These are phyloP conservation scores for Ooceraea biroi DNA, from an alignment of 1,140 invertebrate genomes.

Conservation along the genomic window DNA sequence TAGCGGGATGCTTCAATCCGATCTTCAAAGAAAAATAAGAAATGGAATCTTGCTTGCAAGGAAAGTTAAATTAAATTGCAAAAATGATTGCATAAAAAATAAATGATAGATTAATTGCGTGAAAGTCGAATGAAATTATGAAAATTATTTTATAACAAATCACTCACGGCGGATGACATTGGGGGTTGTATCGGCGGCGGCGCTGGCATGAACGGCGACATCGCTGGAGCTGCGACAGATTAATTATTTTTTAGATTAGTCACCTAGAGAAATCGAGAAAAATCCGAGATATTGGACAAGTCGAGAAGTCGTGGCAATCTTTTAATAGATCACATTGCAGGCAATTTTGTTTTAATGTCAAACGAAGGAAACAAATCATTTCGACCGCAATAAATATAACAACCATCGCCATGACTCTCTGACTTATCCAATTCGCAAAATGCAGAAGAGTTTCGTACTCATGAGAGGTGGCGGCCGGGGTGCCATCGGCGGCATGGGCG, in stretches of 20 bases:
- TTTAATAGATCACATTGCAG: too few relatives aligned
- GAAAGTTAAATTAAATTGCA: too few relatives aligned
- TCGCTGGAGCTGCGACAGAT: slow-evolving; percentile 84
- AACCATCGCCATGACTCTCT: too few relatives aligned
- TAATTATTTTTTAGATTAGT: slow-evolving; percentile 22
- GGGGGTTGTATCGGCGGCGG: slow-evolving; percentile 83
- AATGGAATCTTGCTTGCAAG: not conserved
- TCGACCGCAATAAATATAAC: too few relatives aligned
- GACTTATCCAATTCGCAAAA: not conserved
- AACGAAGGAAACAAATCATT: too few relatives aligned
- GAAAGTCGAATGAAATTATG: too few relatives aligned
- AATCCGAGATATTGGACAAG: too few relatives aligned
- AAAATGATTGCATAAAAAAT: too few relatives aligned
- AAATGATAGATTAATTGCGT: too few relatives aligned
- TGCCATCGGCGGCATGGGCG: slow-evolving; percentile 88
- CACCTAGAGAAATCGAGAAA: too few relatives aligned
- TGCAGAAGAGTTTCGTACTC: slow-evolving; percentile 83
- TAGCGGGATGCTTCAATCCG: slow-evolving; percentile 86
- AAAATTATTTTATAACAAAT: slow-evolving; percentile 24
- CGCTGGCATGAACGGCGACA: slow-evolving; percentile 85
- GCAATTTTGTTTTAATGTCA: too few relatives aligned
- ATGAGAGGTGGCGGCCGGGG: slow-evolving; percentile 87
- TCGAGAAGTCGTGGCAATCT: too few relatives aligned
- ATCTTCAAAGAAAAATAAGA: slow-evolving; percentile 73
- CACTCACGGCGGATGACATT: slow-evolving; percentile 78